Conservation (phyloP, 2,888 invertebrate species). For the Amphipoea oculea region DNA sequence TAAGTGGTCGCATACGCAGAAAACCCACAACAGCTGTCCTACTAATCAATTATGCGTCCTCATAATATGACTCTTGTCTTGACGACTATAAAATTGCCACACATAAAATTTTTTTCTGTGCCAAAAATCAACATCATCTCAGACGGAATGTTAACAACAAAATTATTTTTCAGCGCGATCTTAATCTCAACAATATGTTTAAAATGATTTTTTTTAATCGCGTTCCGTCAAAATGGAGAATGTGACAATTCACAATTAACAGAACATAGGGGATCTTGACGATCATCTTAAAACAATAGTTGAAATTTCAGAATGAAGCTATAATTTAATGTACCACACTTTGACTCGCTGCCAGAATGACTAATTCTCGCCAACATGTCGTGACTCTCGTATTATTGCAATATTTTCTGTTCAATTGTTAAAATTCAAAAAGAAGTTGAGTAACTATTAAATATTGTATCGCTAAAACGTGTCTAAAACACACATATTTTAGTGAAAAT, state of each 20-base stretch:
- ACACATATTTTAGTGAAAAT: slow-evolving; percentile 45
- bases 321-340: slow-evolving; percentile 84
- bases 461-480: slow-evolving; percentile 40
- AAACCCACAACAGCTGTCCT: slow-evolving; percentile 84
- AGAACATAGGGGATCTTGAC: slow-evolving; percentile 79
- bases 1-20: slow-evolving; percentile 74
- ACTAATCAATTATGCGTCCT: slow-evolving; percentile 86
- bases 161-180: slow-evolving; percentile 86
- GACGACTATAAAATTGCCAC: slow-evolving; percentile 86
- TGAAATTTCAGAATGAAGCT: slow-evolving; percentile 78
- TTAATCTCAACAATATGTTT: slow-evolving; percentile 87
- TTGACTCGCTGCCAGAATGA: slow-evolving; percentile 88
- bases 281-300: slow-evolving; percentile 84
- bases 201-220: slow-evolving; percentile 85
- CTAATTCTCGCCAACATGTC: slow-evolving; percentile 83
- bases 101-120: slow-evolving; percentile 84
- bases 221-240: slow-evolving; percentile 77
- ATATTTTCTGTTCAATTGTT: slow-evolving; percentile 81
- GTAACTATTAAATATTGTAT: slow-evolving; percentile 75
- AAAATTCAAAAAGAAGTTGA: slow-evolving; percentile 71
- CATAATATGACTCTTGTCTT: slow-evolving; percentile 85
- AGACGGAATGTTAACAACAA: slow-evolving; percentile 87
- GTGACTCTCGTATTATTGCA: slow-evolving; percentile 82
- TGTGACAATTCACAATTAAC: slow-evolving; percentile 70
- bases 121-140: slow-evolving; percentile 87